Evolutionary conservation across 1,140 invertebrate species (phyloP).

Genomic region (Gryon sp.): DNA sequence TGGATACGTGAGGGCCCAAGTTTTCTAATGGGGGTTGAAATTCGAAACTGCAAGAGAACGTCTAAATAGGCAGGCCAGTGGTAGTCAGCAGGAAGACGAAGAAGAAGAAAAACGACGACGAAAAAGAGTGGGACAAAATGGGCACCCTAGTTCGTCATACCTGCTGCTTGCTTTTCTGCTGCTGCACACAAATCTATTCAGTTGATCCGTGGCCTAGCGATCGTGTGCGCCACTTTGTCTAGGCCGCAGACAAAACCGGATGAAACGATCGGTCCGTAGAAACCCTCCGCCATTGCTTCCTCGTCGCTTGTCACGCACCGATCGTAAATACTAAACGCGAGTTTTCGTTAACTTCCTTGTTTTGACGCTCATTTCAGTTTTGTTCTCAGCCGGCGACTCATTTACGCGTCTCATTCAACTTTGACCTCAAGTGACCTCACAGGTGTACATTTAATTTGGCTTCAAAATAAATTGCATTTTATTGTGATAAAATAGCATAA

Average conservation of each 20-base stretch:
- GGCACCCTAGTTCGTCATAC: slow-evolving; percentile 73
- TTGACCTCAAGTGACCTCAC: background rate
- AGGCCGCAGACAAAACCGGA: slow-evolving; percentile 51
- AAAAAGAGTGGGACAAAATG: slow-evolving; percentile 65
- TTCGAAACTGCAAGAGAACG: slow-evolving; percentile 65
- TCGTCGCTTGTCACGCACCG: slow-evolving; percentile 48
- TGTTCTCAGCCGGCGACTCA: slow-evolving; percentile 6
- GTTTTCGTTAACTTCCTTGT: slow-evolving; percentile 42
- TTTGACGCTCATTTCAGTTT: background rate
- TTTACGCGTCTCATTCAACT: slow-evolving; percentile 44
- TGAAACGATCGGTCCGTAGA: slow-evolving; percentile 30
- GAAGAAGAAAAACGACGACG: slow-evolving; percentile 16
- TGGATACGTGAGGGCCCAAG: slow-evolving; percentile 12
- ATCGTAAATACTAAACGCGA: slow-evolving; percentile 1
- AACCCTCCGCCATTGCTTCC: slow-evolving; percentile 59
- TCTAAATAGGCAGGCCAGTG: too few relatives aligned
- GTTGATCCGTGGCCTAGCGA: slow-evolving; percentile 62
- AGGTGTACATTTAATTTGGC: too few relatives aligned
- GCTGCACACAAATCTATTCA: slow-evolving; percentile 76
- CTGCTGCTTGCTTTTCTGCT: too few relatives aligned
- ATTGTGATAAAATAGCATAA: too few relatives aligned
- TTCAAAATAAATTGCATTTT: too few relatives aligned
- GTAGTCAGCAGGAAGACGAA: slow-evolving; percentile 9
- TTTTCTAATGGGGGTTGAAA: slow-evolving; percentile 70
- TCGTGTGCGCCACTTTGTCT: slow-evolving; percentile 51